Conservation (phyloP, 2,888 invertebrate species). For the Brenthis hecate region DNA sequence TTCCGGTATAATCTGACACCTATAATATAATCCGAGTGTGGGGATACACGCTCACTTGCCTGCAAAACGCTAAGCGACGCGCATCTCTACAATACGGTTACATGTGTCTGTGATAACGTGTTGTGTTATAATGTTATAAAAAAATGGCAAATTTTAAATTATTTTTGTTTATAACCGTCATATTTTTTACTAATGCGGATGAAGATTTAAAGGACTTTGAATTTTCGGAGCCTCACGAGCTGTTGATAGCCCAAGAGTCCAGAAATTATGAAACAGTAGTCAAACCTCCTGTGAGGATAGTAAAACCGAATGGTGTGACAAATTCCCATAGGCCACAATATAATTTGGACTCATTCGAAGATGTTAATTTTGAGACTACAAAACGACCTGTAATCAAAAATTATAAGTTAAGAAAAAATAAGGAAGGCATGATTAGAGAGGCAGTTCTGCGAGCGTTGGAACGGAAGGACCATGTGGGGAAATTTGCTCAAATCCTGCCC, state of each 20-base stretch:
- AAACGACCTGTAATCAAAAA: constrained; percentile 54
- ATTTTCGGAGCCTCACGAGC: constrained; percentile 61
- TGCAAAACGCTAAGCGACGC: constrained; percentile 58
- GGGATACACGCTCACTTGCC: constrained; percentile 66
- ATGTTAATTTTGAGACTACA: constrained; percentile 54
- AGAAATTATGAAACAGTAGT: constrained; percentile 67
- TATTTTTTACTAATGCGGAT: constrained; percentile 47
- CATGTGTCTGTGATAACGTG: not conserved
- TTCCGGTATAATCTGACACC: constrained; percentile 76
- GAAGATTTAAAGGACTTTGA: constrained; percentile 66
- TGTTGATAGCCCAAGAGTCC: constrained; percentile 76
- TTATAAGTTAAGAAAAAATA: constrained; percentile 61
- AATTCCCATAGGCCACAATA: constrained; percentile 77
- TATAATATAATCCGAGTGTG: constrained; percentile 65
- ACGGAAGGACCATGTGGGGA: constrained; percentile 81
- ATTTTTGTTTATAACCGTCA: constrained; percentile 46
- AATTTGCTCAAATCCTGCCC: constrained; percentile 84
- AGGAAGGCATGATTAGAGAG: constrained; percentile 76
- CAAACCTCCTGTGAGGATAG: constrained; percentile 62
- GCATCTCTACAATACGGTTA: constrained; percentile 46
- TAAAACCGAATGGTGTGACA: constrained; percentile 64
- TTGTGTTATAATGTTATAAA: constrained; percentile 19
- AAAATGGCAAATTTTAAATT: constrained; percentile 44
- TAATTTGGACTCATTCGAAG: constrained; percentile 69
- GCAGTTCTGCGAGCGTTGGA: constrained; percentile 82